Conservation (phyloP, 2,797 vertebrate genomes). For the Galagoides demidoff region DNA sequence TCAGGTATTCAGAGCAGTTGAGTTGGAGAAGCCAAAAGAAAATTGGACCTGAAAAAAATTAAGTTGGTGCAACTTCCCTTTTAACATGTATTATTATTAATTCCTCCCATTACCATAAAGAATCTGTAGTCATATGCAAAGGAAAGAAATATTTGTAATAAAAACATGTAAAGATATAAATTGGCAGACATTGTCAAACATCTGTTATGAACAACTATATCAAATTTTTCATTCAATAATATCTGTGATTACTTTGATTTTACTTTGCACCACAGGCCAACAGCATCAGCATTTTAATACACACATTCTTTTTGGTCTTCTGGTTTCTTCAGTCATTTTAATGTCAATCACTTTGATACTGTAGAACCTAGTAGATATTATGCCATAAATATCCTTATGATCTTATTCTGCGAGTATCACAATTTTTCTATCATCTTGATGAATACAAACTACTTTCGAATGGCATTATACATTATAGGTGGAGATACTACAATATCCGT, state of each 20-base stretch:
- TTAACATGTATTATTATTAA: background rate
- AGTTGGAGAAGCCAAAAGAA: background rate
- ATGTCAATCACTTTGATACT: constrained; percentile 11
- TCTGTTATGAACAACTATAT: background rate
- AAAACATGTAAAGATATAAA: background rate
- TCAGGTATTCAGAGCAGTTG: background rate
- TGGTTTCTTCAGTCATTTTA: constrained; percentile 11
- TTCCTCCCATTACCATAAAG: background rate
- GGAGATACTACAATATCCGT: background rate
- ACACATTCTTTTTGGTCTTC: background rate
- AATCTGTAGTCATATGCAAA: background rate
- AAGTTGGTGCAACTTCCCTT: background rate
- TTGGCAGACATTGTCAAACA: background rate
- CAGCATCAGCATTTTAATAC: background rate
- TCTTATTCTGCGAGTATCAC: background rate
- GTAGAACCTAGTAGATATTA: background rate
- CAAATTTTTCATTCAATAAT: background rate
- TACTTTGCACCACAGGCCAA: background rate
- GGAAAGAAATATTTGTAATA: background rate
- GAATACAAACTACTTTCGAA: constrained; percentile 34
- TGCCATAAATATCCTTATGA: background rate
- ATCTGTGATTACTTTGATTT: background rate
- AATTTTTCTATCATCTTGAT: background rate
- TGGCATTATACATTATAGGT: background rate
- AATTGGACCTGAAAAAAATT: background rate